A percentile compares a stretch with the other conserved stretches of the same genome.
Conservation (phyloP, 2,888 invertebrate species). For the Exocentrus adspersus region DNA sequence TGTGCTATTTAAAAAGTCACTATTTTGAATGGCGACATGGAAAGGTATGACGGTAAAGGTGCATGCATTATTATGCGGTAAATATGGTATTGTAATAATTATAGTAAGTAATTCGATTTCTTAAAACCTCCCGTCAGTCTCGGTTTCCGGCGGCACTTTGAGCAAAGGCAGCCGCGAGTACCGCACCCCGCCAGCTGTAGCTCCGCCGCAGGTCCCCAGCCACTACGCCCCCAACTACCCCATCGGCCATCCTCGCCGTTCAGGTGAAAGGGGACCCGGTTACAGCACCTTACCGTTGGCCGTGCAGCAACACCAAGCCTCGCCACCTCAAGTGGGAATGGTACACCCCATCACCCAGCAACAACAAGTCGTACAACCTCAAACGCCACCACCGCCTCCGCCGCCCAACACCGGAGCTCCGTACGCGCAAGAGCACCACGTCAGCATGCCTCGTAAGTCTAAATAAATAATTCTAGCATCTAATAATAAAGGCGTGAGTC, state of each 20-base stretch:
- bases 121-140: no score
- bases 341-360: slow-evolving; percentile 78
- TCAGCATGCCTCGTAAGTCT: slow-evolving; percentile 86
- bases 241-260: slow-evolving; percentile 77
- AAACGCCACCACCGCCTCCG: slow-evolving; percentile 73
- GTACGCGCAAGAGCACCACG: slow-evolving; percentile 66
- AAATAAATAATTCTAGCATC: no score
- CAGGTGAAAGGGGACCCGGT: slow-evolving; percentile 70
- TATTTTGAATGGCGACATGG: no score
- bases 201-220: slow-evolving; percentile 96
- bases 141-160: slow-evolving; percentile 65
- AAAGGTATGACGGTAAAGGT: no score
- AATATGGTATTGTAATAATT: no score
- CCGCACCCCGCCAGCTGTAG: slow-evolving; percentile 95
- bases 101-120: no score
- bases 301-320: slow-evolving; percentile 56
- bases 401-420: slow-evolving; percentile 71
- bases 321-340: slow-evolving; percentile 75
- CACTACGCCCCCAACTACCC: slow-evolving; percentile 97
- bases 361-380: slow-evolving; percentile 61
- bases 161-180: slow-evolving; percentile 85
- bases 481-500: no score
- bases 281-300: slow-evolving; percentile 87
- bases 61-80: no score
- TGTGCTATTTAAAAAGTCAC: no score